Percentiles rank a stretch among this genome's conserved stretches.
Evolutionary conservation across 2,888 invertebrate species (phyloP).

Genomic region (Frankliniella intonsa): DNA sequence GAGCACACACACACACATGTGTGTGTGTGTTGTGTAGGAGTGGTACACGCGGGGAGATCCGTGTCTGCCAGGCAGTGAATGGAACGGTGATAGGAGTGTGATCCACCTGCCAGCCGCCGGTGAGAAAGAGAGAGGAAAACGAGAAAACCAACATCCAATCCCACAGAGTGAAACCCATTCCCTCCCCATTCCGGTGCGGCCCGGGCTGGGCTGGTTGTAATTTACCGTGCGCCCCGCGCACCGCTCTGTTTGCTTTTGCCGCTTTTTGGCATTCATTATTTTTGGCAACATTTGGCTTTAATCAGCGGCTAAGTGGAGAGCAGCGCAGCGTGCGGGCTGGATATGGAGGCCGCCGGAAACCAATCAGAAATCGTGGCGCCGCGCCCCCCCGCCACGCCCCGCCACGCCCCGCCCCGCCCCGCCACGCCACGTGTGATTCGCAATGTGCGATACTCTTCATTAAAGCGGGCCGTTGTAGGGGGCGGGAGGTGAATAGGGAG

Average conservation of each 20-base stretch:
- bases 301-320: neutral
- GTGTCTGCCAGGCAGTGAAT: neutral
- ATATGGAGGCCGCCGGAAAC: neutral
- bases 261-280: neutral
- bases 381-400: too few relatives aligned
- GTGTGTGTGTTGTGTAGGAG: neutral
- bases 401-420: too few relatives aligned
- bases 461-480: too few relatives aligned
- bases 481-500: too few relatives aligned
- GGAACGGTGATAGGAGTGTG: neutral
- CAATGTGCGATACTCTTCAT: too few relatives aligned
- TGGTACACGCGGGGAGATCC: neutral
- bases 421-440: too few relatives aligned
- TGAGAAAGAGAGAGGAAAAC: neutral
- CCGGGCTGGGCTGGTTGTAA: neutral
- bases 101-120: neutral
- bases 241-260: too few relatives aligned
- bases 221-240: neutral
- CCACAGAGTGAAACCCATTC: neutral
- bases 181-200: neutral
- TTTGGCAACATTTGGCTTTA: neutral
- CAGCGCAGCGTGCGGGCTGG: neutral
- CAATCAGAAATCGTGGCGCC: neutral
- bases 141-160: neutral
- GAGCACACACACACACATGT: neutral